A percentile compares a stretch with the other conserved stretches of the same genome.
Evolutionary conservation across 30 jellyfish, hydroid and myxozoan genomes (phyloP).

Genomic region (Pelagia noctiluca): DNA sequence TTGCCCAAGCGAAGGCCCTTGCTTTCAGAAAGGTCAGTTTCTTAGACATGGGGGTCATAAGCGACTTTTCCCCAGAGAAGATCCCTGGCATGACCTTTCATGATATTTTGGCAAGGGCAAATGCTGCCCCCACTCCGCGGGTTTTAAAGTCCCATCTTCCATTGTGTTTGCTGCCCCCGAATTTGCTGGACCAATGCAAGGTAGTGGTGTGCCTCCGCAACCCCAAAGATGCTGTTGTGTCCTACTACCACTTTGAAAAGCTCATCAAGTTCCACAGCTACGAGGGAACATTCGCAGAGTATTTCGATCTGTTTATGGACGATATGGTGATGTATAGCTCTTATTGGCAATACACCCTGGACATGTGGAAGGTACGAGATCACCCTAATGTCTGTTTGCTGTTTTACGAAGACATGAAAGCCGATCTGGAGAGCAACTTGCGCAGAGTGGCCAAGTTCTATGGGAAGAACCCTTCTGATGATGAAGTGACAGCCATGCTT

Average conservation of each 20-base stretch:
- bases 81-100: no score
- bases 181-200: conserved; percentile 10
- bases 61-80: no score
- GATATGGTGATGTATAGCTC: conserved; percentile 11
- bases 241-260: conserved; percentile 23
- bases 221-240: conserved; percentile 51
- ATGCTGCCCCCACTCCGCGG: conserved; percentile 23
- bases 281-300: conserved; percentile 18
- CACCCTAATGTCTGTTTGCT: conserved; percentile 44
- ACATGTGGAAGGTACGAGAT: conserved; percentile 19
- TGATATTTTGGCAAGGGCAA: neutral
- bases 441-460: conserved; percentile 29
- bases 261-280: neutral
- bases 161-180: conserved; percentile 27
- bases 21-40: no score
- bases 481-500: neutral
- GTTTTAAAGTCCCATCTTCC: conserved; percentile 15
- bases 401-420: conserved; percentile 41
- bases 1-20: no score
- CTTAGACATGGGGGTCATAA: no score
- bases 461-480: conserved; percentile 1
- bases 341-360: conserved; percentile 13
- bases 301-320: conserved; percentile 33
- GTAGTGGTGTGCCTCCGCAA: conserved; percentile 38
- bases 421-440: conserved; percentile 18